Percentiles rank a stretch among this genome's conserved stretches.
Evolutionary conservation across 2,888 invertebrate species (phyloP).

Genomic region (Archips xylosteana): DNA sequence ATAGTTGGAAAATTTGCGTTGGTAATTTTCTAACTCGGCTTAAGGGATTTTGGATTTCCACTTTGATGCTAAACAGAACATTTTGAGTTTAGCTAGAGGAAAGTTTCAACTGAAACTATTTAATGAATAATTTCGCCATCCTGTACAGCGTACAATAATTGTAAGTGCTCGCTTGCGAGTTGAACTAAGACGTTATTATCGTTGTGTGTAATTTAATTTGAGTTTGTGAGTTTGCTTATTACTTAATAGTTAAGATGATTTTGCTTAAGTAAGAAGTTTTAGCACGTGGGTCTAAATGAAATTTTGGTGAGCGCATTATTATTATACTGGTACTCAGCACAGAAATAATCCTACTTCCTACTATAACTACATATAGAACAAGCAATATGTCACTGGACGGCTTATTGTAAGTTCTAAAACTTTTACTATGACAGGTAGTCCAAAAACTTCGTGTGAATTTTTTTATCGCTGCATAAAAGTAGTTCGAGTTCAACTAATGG

Average conservation of each 20-base stretch:
- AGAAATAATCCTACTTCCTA: too few species aligned
- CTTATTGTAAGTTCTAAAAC: too few species aligned
- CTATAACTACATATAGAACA: background rate
- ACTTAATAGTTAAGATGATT: conserved; percentile 3
- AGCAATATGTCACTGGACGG: too few species aligned
- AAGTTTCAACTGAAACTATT: conserved; percentile 70
- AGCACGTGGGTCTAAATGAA: background rate
- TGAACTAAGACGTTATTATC: conserved; percentile 2
- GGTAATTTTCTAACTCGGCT: conserved; percentile 71
- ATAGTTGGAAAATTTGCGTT: conserved; percentile 44
- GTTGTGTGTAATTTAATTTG: background rate
- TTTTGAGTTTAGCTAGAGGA: conserved; percentile 71
- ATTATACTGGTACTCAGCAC: background rate
- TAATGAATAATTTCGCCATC: conserved; percentile 57
- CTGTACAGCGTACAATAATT: conserved; percentile 23
- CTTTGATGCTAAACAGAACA: conserved; percentile 77
- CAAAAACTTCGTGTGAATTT: too few species aligned
- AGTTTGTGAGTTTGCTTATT: background rate
- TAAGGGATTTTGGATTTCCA: conserved; percentile 79
- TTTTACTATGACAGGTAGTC: too few species aligned
- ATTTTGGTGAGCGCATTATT: background rate
- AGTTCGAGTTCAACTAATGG: too few species aligned
- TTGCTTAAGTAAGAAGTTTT: background rate
- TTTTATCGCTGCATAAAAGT: too few species aligned
- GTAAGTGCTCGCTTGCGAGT: conserved; percentile 9